Conservation (phyloP, 1,140 invertebrate genomes). For the Drosophila parabipectinata region DNA sequence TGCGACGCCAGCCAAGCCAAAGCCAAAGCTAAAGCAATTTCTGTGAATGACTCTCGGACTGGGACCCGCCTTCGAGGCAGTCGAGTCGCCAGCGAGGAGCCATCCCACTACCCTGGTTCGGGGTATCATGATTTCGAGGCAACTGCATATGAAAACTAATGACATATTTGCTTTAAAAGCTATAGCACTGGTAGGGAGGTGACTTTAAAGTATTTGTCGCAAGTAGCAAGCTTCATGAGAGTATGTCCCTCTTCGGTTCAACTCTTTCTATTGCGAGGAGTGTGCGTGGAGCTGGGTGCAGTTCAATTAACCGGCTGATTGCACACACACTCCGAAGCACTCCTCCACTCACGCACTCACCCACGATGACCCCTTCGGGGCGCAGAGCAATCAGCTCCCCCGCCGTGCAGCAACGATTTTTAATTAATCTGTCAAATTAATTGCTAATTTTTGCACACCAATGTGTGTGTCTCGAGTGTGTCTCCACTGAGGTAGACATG, state of each 20-base stretch:
- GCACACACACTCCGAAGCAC: conserved; percentile 59
- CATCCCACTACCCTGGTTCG: conserved; percentile 10
- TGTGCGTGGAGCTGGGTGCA: conserved; percentile 59
- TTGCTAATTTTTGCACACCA: conserved; percentile 31
- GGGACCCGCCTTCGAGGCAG: conserved; percentile 38
- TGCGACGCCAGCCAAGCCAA: conserved; percentile 43
- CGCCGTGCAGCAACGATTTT: conserved; percentile 33
- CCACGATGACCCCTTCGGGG: conserved; percentile 16
- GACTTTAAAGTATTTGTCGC: too few species aligned
- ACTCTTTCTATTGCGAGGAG: not conserved
- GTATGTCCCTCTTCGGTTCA: conserved; percentile 4
- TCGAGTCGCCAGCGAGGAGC: conserved; percentile 46
- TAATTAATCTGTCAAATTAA: conserved; percentile 71
- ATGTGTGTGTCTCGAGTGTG: not conserved
- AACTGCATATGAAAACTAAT: not conserved
- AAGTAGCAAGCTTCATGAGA: not conserved
- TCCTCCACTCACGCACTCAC: conserved; percentile 21
- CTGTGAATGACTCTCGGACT: conserved; percentile 65
- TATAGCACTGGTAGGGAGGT: too few species aligned
- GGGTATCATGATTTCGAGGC: conserved; percentile 1
- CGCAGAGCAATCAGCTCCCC: conserved; percentile 13
- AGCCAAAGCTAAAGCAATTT: conserved; percentile 50
- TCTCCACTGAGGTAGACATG: not conserved
- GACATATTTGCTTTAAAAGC: too few species aligned
- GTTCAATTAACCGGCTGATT: conserved; percentile 80